Evolutionary conservation across 2,113 vertebrate genomes (phyloP).

Genomic region (Phalacrocorax brasilianus): DNA sequence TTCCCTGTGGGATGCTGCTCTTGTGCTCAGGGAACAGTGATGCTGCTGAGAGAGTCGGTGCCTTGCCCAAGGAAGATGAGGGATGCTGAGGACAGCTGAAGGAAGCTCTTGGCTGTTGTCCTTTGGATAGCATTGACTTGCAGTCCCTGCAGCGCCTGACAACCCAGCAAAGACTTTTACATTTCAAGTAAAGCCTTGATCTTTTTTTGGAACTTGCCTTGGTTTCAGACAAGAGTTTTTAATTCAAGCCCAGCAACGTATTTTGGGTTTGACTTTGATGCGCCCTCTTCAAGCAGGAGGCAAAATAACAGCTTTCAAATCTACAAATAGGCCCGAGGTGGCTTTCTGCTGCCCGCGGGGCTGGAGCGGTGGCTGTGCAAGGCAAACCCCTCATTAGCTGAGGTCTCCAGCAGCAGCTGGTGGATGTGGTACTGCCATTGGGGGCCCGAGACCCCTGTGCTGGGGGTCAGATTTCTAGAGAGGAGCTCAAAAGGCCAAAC

Average conservation of each 20-base stretch:
- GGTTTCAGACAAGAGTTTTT: constrained; percentile 61
- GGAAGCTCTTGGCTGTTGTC: not conserved
- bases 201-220: constrained; percentile 54
- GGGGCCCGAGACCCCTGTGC: not conserved
- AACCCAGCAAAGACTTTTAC: constrained; percentile 13
- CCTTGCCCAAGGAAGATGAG: not conserved
- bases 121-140: not conserved
- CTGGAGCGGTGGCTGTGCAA: not conserved
- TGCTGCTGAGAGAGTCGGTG: not conserved
- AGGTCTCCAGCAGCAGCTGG: not conserved
- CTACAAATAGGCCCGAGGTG: constrained; percentile 56
- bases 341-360: constrained; percentile 11
- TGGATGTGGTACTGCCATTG: rapidly evolving
- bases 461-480: rapidly evolving
- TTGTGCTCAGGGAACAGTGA: rapidly evolving
- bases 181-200: constrained; percentile 61
- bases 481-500: not conserved
- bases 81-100: not conserved
- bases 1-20: not conserved
- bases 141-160: not conserved
- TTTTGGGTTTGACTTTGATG: constrained; percentile 66
- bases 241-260: constrained; percentile 46
- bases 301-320: constrained; percentile 65
- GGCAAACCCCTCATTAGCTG: not conserved
- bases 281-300: constrained; percentile 53